A percentile compares a stretch with the other conserved stretches of the same genome.
phyloP scores from a whole-genome alignment of 2,888 invertebrate genomes.

The Digitonthophagus gazella region DNA sequence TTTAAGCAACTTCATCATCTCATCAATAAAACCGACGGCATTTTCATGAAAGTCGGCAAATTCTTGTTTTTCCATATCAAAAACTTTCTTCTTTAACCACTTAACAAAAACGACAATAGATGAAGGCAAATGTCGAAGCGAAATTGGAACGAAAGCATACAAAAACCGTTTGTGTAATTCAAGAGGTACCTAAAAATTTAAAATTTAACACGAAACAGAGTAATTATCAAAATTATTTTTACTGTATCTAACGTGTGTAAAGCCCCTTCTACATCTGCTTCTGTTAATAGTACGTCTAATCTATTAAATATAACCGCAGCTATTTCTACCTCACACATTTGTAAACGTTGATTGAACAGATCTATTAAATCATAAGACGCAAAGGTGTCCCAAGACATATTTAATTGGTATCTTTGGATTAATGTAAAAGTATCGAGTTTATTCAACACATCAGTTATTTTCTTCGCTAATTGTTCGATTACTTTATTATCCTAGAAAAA shows the following conservation, averaged over 20 bases:
- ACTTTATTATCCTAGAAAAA: not conserved
- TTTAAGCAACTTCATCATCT: slow-evolving; percentile 39
- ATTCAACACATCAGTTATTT: slow-evolving; percentile 33
- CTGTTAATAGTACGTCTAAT: slow-evolving; percentile 34
- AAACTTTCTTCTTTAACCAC: slow-evolving; percentile 40
- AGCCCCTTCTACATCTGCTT: slow-evolving; percentile 36
- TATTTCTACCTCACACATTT: slow-evolving; percentile 46
- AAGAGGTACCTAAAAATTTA: slow-evolving; percentile 35
- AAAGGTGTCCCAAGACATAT: slow-evolving; percentile 51
- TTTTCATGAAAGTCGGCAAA: slow-evolving; percentile 44
- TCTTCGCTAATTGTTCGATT: not conserved
- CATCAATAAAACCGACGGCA: slow-evolving; percentile 34
- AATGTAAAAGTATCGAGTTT: slow-evolving; percentile 50
- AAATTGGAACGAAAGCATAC: slow-evolving; percentile 40
- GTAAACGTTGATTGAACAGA: slow-evolving; percentile 46
- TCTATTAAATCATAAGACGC: slow-evolving; percentile 47
- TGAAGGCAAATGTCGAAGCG: slow-evolving; percentile 37
- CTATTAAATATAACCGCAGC: slow-evolving; percentile 42
- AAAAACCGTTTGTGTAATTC: slow-evolving; percentile 36
- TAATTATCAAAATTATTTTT: slow-evolving; percentile 22
- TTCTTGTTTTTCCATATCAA: slow-evolving; percentile 36
- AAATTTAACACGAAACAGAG: slow-evolving; percentile 4
- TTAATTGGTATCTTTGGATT: slow-evolving; percentile 34
- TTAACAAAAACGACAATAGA: slow-evolving; percentile 37
- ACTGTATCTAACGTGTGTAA: slow-evolving; percentile 37